Evolutionary conservation across 1,140 invertebrate genomes (phyloP), one percentile per base, ranked within the genome.

Genomic region (Tetraneura akinire): DNA sequence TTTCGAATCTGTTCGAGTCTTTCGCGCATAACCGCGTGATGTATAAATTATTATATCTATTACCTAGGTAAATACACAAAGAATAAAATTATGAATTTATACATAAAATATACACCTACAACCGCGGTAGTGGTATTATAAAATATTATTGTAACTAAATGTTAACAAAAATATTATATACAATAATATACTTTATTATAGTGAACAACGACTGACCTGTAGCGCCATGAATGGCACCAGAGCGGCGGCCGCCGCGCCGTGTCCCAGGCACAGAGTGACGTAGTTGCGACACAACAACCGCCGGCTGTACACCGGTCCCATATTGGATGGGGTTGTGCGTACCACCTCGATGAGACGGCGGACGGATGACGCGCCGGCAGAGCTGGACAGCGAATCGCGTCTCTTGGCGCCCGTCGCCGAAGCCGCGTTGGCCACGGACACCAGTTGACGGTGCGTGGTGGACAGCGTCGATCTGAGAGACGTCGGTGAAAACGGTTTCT

Each of bases 311-410:
- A 85, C 82, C 0, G 87, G 86, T 0, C 86, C 85, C 83, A 84
- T 78, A n/a, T 83, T 82, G 32, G 84, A 84, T 9, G 84, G 83
- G 0, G 84, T 84, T 3, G 84, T 83, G 2, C 84, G 81, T 0
- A 84, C 90, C 0, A 90, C 86, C 1, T 89, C 88, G n/a, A 92
- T 89, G 0, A 92, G 85, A 0, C 90, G 86, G 9, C 90, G 87
- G 0, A 92, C 91, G 1, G 91, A 91, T 0, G 90, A 91, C 16
- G 80, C 80, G 5, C 82, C 82, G 11, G 91, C 89, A 3, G 91
- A 91, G 4, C 90, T 91, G 8, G 88, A 88, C 83, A 90, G 87
- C 1, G 91, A 91, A 66, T 80, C 78, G 4, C 78, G 60, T 37
- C 78, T 80, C 26, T 70, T 70, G 62, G 26, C 73, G 29, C 51